Evolutionary conservation across 1,140 invertebrate genomes (phyloP), one percentile per base, ranked within the genome.

Genomic region (Oedothorax gibbosus): DNA sequence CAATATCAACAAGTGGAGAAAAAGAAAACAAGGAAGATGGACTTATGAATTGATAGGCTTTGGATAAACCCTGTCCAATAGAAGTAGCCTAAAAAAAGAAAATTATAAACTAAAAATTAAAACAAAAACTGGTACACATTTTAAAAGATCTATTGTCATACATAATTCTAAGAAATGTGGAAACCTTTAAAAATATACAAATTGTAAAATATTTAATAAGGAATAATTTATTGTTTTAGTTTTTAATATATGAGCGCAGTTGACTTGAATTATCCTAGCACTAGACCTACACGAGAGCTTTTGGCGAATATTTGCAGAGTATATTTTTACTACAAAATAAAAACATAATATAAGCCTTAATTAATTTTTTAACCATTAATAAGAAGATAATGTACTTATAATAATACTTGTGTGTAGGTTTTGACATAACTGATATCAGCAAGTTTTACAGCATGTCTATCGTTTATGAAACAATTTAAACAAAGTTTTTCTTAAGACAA

Each of bases 11-110:
- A 7, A 93, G 90, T 73, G 92, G 88, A 79, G 89, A 89, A 88
- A 93, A 93, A 62, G 88, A 90, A 86, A 96, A 94, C 51, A 96
- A 88, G 85, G 93, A 93, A 7, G 91, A 82, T 18, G 94, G 93
- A 89, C 93, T 94, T 73, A 96, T 93, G 88, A 95, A 96, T 86
- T 95, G 92, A 86, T 94, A 90, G 5, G 94, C 93, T 88, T 95
- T 94, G 53, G 92, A 91, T 12, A 97, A 90, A 83, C 94, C 94
- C 78, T 91, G 91, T 51, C 91, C 90, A 56, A 96, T 88, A 21
- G 91, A 93, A 86, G 93, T 92, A 15, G 93, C 92, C 93, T 96
- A 89, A 86, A 92, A 92, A 80, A 64, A 20, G 49, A 11, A 7
- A 50, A 8, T 75, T 20, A 15, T 49, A 53, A 85, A 85, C 51